A percentile compares a stretch with the other conserved stretches of the same genome.
These are phyloP conservation scores for Lasioglossum villosulum DNA, from an alignment of 2,888 invertebrate genomes.

Conservation along the genomic window DNA sequence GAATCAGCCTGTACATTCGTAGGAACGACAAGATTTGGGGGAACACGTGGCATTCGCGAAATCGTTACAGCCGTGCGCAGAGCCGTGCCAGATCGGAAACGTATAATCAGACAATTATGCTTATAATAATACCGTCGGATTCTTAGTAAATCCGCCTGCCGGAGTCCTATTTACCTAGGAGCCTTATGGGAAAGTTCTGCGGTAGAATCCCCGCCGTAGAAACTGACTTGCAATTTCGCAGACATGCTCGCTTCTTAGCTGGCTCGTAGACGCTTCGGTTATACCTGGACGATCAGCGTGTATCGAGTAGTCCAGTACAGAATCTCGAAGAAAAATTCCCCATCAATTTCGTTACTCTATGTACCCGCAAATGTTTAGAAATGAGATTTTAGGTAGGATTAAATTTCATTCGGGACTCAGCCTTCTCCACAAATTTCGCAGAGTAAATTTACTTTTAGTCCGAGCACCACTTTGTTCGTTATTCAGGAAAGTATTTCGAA, in stretches of 20 bases:
- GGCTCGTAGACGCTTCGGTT: constrained; percentile 17
- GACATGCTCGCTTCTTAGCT: constrained; percentile 33
- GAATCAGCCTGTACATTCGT: neutral
- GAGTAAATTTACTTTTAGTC: neutral
- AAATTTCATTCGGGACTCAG: neutral
- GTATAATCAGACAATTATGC: constrained; percentile 75
- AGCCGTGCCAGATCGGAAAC: constrained; percentile 63
- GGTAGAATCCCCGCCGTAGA: constrained; percentile 45
- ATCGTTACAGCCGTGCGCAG: constrained; percentile 29
- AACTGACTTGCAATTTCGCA: constrained; percentile 63
- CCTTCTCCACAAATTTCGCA: neutral
- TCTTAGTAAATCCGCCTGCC: constrained; percentile 64
- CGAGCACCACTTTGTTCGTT: neutral
- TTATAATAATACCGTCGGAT: constrained; percentile 71
- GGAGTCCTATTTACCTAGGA: constrained; percentile 55
- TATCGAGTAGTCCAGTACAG: neutral
- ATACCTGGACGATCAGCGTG: constrained; percentile 18
- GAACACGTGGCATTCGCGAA: constrained; percentile 40
- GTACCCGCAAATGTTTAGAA: neutral
- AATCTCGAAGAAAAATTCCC: neutral
- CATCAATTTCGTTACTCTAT: neutral
- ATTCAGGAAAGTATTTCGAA: neutral
- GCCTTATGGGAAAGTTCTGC: constrained; percentile 62
- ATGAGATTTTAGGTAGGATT: neutral
- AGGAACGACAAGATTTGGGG: constrained; percentile 11